phyloP scores from a whole-genome alignment of 2,113 vertebrate genomes.

The Paramormyrops kingsleyae region DNA sequence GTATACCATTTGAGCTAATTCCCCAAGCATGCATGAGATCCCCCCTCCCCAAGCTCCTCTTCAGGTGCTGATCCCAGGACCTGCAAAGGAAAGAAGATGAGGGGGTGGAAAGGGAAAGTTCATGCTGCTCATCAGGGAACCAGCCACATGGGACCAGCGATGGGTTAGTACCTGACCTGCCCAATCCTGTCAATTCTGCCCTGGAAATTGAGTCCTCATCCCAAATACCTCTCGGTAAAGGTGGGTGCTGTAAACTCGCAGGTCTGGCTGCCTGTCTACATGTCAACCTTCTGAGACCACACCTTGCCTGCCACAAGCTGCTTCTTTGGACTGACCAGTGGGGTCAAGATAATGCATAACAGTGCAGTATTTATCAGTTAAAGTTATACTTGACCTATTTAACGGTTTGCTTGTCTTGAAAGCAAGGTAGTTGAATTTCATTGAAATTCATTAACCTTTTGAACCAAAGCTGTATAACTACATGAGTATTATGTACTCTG shows the following conservation, averaged over 20 bases:
- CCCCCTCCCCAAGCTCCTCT: neutral
- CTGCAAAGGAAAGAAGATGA: neutral
- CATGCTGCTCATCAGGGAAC: neutral
- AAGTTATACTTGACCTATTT: neutral
- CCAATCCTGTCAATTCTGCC: neutral
- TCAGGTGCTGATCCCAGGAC: neutral
- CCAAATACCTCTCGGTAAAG: neutral
- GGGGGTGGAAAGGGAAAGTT: neutral
- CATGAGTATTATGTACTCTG: neutral
- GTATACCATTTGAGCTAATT: neutral
- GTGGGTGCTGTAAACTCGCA: neutral
- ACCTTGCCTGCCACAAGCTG: neutral
- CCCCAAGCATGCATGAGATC: too few species aligned
- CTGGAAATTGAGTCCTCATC: neutral
- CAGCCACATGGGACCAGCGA: neutral
- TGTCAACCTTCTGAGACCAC: neutral
- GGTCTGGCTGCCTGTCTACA: neutral
- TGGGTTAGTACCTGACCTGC: neutral
- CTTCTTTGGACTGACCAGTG: neutral
- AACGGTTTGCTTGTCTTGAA: neutral
- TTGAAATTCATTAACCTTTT: neutral
- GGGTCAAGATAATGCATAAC: neutral
- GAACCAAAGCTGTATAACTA: neutral
- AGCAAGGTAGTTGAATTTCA: neutral
- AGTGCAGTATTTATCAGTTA: neutral